These are phyloP conservation scores for Isurus oxyrinchus DNA, from an alignment of 2,113 vertebrate genomes.

Conservation along the genomic window DNA sequence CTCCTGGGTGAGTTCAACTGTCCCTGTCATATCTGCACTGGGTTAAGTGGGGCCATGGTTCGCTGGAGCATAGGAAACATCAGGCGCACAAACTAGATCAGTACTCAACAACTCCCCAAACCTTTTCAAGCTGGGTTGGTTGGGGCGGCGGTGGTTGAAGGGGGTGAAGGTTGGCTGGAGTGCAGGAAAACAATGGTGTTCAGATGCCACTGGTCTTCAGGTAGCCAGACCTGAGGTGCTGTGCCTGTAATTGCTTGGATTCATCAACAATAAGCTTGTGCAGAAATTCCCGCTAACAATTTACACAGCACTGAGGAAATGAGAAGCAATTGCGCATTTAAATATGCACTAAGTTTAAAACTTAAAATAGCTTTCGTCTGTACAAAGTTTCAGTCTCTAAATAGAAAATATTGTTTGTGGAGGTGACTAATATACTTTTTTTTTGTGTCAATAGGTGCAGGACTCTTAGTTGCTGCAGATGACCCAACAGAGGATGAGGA, in stretches of 20 bases:
- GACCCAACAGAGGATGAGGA: constrained; percentile 94
- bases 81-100: too few relatives aligned
- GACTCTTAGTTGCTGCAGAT: constrained; percentile 66
- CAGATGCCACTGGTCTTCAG: too few relatives aligned
- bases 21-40: too few relatives aligned
- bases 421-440: constrained; percentile 13
- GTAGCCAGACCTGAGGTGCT: too few relatives aligned
- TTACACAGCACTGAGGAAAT: neutral
- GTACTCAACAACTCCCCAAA: too few relatives aligned
- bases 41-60: too few relatives aligned
- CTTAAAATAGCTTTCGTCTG: neutral
- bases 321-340: neutral
- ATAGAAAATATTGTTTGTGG: neutral
- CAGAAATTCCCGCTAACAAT: neutral
- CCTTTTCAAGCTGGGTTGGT: too few relatives aligned
- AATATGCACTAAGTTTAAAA: neutral
- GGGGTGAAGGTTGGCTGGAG: too few relatives aligned
- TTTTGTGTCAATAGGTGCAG: constrained; percentile 44
- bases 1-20: too few relatives aligned
- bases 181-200: too few relatives aligned
- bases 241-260: neutral
- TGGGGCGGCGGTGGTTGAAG: too few relatives aligned
- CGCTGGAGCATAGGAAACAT: too few relatives aligned
- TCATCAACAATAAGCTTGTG: neutral
- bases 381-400: neutral